These are phyloP conservation scores for Dipodomys spectabilis DNA, from an alignment of 2,113 vertebrate species.

Conservation along the genomic window DNA sequence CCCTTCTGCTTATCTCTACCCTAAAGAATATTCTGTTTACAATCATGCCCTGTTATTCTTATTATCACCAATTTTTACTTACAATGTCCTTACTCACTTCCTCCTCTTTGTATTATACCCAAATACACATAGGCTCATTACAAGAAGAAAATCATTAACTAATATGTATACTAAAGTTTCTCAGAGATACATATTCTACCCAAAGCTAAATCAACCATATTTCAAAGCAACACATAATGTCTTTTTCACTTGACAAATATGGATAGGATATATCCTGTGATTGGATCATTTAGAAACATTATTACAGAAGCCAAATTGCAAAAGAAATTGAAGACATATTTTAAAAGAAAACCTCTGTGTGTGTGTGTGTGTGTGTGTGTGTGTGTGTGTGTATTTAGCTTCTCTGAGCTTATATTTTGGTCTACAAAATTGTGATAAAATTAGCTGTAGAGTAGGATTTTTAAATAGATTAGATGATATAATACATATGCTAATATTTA, in stretches of 20 bases:
- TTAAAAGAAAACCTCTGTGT: neutral
- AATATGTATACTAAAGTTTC: neutral
- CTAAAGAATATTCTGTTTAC: too few relatives aligned
- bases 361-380: too few relatives aligned
- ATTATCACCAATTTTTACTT: neutral
- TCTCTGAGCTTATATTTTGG: conserved; percentile 3
- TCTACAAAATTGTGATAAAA: neutral
- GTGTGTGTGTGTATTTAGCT: neutral
- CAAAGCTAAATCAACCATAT: neutral
- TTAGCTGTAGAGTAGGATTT: neutral
- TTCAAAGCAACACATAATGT: neutral
- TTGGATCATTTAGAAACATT: neutral
- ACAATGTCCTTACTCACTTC: neutral
- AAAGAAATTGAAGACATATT: neutral
- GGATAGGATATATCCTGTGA: neutral
- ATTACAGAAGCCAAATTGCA: conserved; percentile 28
- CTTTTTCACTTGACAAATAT: neutral
- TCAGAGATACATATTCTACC: neutral
- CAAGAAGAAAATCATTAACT: neutral
- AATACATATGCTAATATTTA: neutral
- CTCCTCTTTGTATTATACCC: neutral
- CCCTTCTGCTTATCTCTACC: too few relatives aligned
- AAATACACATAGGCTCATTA: neutral
- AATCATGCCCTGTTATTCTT: too few relatives aligned
- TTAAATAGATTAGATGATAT: neutral